Percentiles rank a stretch among this genome's conserved stretches.
phyloP scores from a whole-genome alignment of 2,113 vertebrate genomes.

The Actenoides lindsayi region DNA sequence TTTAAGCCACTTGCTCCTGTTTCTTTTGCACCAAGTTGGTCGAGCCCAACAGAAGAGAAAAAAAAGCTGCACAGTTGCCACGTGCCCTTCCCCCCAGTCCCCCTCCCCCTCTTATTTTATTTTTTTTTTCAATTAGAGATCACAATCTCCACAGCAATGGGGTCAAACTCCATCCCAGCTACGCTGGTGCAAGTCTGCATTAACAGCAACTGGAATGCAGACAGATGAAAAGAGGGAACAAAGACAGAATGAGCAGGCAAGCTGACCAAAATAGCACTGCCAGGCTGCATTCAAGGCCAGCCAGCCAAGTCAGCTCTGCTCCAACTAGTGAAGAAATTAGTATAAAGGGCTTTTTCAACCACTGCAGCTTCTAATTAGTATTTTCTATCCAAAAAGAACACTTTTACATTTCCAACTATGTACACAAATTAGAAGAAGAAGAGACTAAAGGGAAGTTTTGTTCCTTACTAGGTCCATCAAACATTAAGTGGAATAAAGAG shows the following conservation, averaged over 20 bases:
- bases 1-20: background rate
- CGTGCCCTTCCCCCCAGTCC: no score
- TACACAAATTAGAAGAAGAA: background rate
- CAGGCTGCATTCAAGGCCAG: background rate
- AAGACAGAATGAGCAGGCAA: background rate
- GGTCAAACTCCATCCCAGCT: background rate
- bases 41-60: background rate
- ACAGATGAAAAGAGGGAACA: constrained; percentile 7
- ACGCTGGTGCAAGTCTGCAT: background rate
- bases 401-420: background rate
- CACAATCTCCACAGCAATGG: background rate
- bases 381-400: background rate
- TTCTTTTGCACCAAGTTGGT: background rate
- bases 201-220: constrained; percentile 20
- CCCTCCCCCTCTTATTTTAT: accelerated
- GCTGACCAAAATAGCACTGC: background rate
- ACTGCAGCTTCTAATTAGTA: background rate
- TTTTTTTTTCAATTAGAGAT: background rate
- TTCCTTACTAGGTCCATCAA: background rate
- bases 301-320: background rate
- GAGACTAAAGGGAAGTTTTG: no score
- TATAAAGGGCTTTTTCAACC: background rate
- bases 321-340: background rate
- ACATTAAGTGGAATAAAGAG: background rate
- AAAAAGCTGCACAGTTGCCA: background rate